Evolutionary conservation across 2,888 invertebrate species (phyloP).

Genomic region (Galeopsomyia nigrocyanea): DNA sequence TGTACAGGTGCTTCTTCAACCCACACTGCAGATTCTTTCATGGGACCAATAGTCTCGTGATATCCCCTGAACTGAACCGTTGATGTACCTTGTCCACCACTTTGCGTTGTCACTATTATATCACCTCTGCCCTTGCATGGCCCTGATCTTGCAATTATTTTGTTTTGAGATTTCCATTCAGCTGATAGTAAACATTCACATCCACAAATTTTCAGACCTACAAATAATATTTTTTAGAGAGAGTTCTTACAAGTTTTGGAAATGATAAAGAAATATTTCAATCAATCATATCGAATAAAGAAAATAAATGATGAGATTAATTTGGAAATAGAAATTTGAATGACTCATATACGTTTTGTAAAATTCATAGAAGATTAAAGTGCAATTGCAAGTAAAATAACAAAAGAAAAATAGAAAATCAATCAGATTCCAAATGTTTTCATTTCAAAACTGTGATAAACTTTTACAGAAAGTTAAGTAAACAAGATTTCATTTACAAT

Average conservation of each 20-base stretch:
- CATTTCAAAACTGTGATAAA: too few species aligned
- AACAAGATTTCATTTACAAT: slow-evolving; percentile 2
- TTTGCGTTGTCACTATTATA: slow-evolving; percentile 88
- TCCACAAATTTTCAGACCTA: slow-evolving; percentile 94
- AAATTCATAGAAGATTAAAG: not conserved
- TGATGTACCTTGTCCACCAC: slow-evolving; percentile 89
- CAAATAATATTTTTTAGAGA: slow-evolving; percentile 24
- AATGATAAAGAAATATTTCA: slow-evolving; percentile 7
- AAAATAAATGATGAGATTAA: slow-evolving; percentile 2
- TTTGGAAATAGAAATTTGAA: not conserved
- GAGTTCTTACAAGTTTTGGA: not conserved
- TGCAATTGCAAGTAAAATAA: too few species aligned
- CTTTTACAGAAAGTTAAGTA: too few species aligned
- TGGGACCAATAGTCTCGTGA: slow-evolving; percentile 90
- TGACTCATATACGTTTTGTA: not conserved
- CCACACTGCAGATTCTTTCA: slow-evolving; percentile 99
- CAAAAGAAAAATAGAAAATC: too few species aligned
- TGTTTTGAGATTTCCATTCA: slow-evolving; percentile 98
- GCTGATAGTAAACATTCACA: slow-evolving; percentile 95
- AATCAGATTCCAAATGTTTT: too few species aligned
- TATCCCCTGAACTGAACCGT: slow-evolving; percentile 92
- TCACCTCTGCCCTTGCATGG: slow-evolving; percentile 93
- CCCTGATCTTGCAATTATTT: slow-evolving; percentile 96
- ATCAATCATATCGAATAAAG: not conserved
- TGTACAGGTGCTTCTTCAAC: slow-evolving; percentile 94